Conservation (phyloP, 2,888 invertebrate genomes). For the Agriopis marginaria region DNA sequence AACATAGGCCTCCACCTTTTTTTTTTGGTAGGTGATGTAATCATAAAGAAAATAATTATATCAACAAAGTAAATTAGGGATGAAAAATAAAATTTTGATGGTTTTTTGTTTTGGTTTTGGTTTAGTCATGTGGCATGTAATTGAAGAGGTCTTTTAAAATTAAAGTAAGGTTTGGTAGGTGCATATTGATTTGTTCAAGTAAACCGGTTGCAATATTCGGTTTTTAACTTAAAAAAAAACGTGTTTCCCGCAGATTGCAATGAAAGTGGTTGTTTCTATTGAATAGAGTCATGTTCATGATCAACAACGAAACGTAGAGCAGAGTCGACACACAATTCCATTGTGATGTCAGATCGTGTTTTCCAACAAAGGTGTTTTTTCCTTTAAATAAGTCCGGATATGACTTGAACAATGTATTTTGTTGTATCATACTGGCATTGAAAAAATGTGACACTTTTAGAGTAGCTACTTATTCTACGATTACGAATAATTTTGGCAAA, state of each 20-base stretch:
- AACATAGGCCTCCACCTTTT: too few species aligned
- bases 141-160: too few species aligned
- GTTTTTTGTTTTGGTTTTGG: too few species aligned
- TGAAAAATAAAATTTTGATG: too few species aligned
- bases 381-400: conserved; percentile 22
- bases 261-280: background rate
- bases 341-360: conserved; percentile 23
- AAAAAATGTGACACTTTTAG: background rate
- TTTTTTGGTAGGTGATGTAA: too few species aligned
- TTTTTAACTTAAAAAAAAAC: background rate
- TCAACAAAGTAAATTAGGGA: too few species aligned
- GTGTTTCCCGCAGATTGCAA: background rate
- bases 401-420: conserved; percentile 18
- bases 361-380: conserved; percentile 23
- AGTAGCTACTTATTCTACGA: background rate
- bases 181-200: too few species aligned
- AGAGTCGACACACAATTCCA: conserved; percentile 13
- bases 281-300: conserved; percentile 19
- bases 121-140: too few species aligned
- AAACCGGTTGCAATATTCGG: background rate
- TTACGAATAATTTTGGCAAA: background rate
- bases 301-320: conserved; percentile 6
- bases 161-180: too few species aligned
- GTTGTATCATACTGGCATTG: conserved; percentile 7
- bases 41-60: too few species aligned